Percentiles rank a stretch among this genome's conserved stretches.
phyloP scores from a whole-genome alignment of 2,113 vertebrate genomes.

The Menura novaehollandiae region DNA sequence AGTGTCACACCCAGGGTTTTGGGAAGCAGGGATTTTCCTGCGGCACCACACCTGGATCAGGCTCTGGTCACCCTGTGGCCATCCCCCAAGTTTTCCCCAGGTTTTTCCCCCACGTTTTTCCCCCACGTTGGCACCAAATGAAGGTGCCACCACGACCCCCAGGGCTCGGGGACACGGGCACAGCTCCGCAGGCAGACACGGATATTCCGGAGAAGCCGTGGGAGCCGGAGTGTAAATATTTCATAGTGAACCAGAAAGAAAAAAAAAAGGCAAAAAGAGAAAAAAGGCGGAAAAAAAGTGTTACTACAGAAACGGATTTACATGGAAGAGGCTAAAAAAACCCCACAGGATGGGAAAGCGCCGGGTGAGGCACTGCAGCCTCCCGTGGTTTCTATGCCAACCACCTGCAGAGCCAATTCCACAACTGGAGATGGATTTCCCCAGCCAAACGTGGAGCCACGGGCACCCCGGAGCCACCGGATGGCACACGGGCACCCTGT shows the following conservation, averaged over 20 bases:
- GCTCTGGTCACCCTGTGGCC: too few species aligned
- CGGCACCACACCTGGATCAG: background rate
- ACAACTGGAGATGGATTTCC: background rate
- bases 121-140: rapidly evolving
- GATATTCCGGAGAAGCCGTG: background rate
- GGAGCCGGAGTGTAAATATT: slow-evolving; percentile 2
- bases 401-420: slow-evolving; percentile 19
- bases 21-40: background rate
- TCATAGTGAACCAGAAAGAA: background rate
- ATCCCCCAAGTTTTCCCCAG: rapidly evolving
- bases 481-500: slow-evolving; percentile 38
- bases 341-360: background rate
- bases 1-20: background rate
- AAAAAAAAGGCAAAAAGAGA: too few species aligned
- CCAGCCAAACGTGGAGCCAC: background rate
- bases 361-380: background rate
- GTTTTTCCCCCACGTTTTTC: background rate
- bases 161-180: background rate
- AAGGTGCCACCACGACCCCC: too few species aligned
- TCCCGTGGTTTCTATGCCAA: slow-evolving; percentile 42
- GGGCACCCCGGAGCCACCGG: background rate
- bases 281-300: background rate
- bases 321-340: background rate
- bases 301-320: slow-evolving; percentile 17
- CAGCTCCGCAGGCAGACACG: rapidly evolving